Conservation (phyloP, 1,140 invertebrate genomes). For the Drosophila oshimai region DNA sequence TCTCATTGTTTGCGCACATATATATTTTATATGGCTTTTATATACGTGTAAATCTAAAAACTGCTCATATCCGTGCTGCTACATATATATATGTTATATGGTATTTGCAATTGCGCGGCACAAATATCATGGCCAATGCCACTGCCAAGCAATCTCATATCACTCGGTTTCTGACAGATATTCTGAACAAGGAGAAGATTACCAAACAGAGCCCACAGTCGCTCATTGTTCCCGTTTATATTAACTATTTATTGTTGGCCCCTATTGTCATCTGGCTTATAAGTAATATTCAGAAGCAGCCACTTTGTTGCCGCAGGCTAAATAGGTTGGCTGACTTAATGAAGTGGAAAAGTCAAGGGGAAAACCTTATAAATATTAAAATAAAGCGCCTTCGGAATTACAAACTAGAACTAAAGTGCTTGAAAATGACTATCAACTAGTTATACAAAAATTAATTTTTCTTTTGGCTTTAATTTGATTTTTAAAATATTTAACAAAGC, state of each 20-base stretch:
- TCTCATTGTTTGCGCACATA: conserved; percentile 65
- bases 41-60: conserved; percentile 72
- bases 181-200: conserved; percentile 19
- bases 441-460: too few relatives aligned
- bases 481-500: too few relatives aligned
- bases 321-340: neutral
- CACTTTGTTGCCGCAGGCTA: neutral
- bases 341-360: neutral
- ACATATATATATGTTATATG: conserved; percentile 15
- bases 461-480: neutral
- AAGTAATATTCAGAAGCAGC: conserved; percentile 26
- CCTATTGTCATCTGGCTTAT: conserved; percentile 37
- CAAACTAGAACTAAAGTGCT: neutral
- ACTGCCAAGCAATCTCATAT: conserved; percentile 16
- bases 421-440: neutral
- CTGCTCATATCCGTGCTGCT: conserved; percentile 59
- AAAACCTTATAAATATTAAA: neutral
- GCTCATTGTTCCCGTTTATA: conserved; percentile 51
- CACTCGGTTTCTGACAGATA: conserved; percentile 8
- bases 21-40: conserved; percentile 11
- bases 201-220: conserved; percentile 4
- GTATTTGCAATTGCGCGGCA: conserved; percentile 65
- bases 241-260: conserved; percentile 58
- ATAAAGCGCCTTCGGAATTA: neutral
- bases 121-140: conserved; percentile 75